Conservation (phyloP, 2,888 invertebrate species). For the Platerodrilus igneus region DNA sequence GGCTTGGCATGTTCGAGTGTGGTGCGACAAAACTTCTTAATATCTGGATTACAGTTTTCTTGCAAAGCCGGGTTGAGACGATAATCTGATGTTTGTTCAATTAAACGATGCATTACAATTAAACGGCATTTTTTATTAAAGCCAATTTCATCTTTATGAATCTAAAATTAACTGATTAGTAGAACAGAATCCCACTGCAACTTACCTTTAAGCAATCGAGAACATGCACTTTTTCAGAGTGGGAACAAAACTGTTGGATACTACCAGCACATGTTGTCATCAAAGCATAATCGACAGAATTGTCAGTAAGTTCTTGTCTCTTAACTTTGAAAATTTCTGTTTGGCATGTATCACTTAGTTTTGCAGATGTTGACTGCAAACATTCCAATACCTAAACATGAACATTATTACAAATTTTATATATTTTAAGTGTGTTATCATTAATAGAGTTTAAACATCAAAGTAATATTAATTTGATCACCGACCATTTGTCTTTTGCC, state of each 20-base stretch:
- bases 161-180: slow-evolving; percentile 42
- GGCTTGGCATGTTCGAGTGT: slow-evolving; percentile 49
- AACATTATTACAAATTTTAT: too few species aligned
- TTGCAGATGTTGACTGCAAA: slow-evolving; percentile 58
- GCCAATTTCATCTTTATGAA: slow-evolving; percentile 66
- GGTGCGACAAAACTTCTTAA: slow-evolving; percentile 57
- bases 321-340: slow-evolving; percentile 79
- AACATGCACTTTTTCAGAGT: slow-evolving; percentile 63
- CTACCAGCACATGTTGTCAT: slow-evolving; percentile 79
- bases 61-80: slow-evolving; percentile 82
- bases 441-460: too few species aligned
- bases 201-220: slow-evolving; percentile 73
- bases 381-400: slow-evolving; percentile 74
- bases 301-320: slow-evolving; percentile 80
- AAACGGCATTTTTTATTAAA: slow-evolving; percentile 81
- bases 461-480: too few species aligned
- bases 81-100: slow-evolving; percentile 86
- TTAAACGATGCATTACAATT: slow-evolving; percentile 81
- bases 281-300: slow-evolving; percentile 81
- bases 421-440: too few species aligned
- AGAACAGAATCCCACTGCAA: slow-evolving; percentile 5
- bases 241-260: slow-evolving; percentile 79
- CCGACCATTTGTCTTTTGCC: too few species aligned
- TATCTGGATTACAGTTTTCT: slow-evolving; percentile 76
- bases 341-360: slow-evolving; percentile 67